Percentiles rank a stretch among this genome's conserved stretches.
These are phyloP conservation scores for Drosophila melanogaster DNA, from an alignment of 1,140 invertebrate genomes.

Conservation along the genomic window DNA sequence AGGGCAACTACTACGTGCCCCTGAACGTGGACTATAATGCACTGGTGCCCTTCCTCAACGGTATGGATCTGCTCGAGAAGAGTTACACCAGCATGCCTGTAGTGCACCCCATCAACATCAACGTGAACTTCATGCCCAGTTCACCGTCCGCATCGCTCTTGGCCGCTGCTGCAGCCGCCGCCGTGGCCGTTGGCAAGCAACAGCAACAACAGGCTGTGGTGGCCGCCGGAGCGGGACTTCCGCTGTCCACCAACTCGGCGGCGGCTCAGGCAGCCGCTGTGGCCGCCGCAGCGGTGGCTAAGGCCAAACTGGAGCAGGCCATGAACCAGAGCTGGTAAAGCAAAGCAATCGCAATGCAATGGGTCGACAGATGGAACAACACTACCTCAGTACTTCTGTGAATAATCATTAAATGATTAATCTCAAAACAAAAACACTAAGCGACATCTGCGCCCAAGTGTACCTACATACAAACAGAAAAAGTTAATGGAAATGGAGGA, in stretches of 20 bases:
- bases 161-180: conserved; percentile 74
- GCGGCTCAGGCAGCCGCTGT: conserved; percentile 50
- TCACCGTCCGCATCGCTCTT: conserved; percentile 58
- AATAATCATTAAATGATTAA: conserved; percentile 80
- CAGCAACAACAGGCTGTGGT: conserved; percentile 20
- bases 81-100: conserved; percentile 86
- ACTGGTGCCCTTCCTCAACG: conserved; percentile 89
- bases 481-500: neutral
- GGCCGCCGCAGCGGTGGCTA: conserved; percentile 62
- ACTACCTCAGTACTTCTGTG: conserved; percentile 84
- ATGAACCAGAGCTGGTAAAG: conserved; percentile 72
- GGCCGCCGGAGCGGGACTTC: conserved; percentile 87
- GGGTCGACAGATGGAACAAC: conserved; percentile 67
- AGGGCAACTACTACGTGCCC: conserved; percentile 96
- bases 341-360: neutral
- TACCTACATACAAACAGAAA: neutral
- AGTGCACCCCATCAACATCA: conserved; percentile 95
- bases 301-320: conserved; percentile 75
- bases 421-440: conserved; percentile 59
- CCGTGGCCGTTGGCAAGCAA: conserved; percentile 66
- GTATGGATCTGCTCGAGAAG: conserved; percentile 86
- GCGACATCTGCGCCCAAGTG: conserved; percentile 36
- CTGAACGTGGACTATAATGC: conserved; percentile 93
- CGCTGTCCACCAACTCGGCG: conserved; percentile 41
- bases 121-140: conserved; percentile 90